Evolutionary conservation across 2,888 invertebrate species (phyloP), one percentile per base, ranked within the genome.

Genomic region (Acanthosepion pharaonis): DNA sequence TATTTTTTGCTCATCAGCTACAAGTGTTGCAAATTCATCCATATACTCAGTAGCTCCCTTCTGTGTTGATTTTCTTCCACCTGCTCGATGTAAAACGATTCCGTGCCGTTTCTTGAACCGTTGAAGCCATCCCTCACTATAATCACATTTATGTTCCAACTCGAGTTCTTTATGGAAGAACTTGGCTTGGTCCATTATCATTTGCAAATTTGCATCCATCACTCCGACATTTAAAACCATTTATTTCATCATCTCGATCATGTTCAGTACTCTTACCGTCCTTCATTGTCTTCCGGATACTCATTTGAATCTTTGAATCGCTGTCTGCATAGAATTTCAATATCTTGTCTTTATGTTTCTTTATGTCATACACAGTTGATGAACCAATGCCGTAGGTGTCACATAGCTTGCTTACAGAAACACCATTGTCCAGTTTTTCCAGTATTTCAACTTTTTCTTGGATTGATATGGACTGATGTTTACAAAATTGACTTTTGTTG

Each of bases 291-390:
- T 93, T 93, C n/a, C 93, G 18, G 5, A 53, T 49, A n/a, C 25
- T 23, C 93, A 93, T 93, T n/a, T 93, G 93, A 5, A 25, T 51
- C 93, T 51, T 93, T 8, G 49, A 93, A 9, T 93, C 93, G 28
- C 93, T 93, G 93, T 93, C n/a, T 28, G 18, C 53, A 28, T n/a
- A 93, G 55, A 93, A 93, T 28, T n/a, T 93, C 51, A 93, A n/a
- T 25, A 93, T n/a, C 28, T 93, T 93, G 42, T 93, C 93, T n/a
- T n/a, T 93, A 18, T 93, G 93, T 28, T 93, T 93, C 53, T 51
- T 51, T 25, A 93, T 93, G 33, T 92, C 49, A 28, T 92, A 92
- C 3, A 92, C 93, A 28, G 93, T 93, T 15, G 93, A 93, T 18
- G 48, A 51, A 2, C 93, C 53, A 23, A 93, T n/a, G 28, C 93